Base-by-base conservation (phyloP, 1,140 invertebrate species). In the Ectropis grisescens region DNA sequence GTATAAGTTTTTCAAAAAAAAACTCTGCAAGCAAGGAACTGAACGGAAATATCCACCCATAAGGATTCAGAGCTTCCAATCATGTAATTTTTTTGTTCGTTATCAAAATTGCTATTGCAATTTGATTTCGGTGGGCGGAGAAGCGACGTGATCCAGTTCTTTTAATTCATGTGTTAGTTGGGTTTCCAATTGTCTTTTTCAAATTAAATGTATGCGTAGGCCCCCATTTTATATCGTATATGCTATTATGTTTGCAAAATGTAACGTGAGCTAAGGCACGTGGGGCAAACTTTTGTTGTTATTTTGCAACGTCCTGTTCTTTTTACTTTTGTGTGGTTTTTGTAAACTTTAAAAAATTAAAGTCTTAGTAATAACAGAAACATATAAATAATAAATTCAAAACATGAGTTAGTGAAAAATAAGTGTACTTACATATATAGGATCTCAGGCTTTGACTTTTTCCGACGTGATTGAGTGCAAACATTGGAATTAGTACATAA, bases 21-120 rank as follows among this genome's bases (percentile, higher is more conserved):
- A 4, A 19, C 16, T 4, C 3, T 19, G 8, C 16, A 19, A 19
- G 8, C 16, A 19, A 4, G 16, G 54, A 43, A 37, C 37, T 41
- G 60, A 33, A 60, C 69, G 74, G 74, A 76, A 65, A 74, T 64
- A 76, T 69, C 65, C 65, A 58, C 71, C 74, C 69, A 74, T 74
- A 60, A 66, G 59, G 47, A 52, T 31, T 19, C 43, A 36, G n/a
- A n/a, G n/a, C n/a, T n/a, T n/a, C n/a, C n/a, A n/a, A n/a, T 19
- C 3, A 3, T 19, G 8, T 19, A 19, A 41, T 54, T 66, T 79
- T 72, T 70, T 66, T 67, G 48, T 71, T 50, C 48, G 70, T 74
- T 74, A 69, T 72, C 67, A 72, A 71, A 71, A 69, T 71, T 66
- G 70, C 56, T 75, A 75, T 74, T 72, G 71, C 74, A 55, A 61